phyloP scores from a whole-genome alignment of 2,797 vertebrate genomes.

The Sphenodon punctatus region DNA sequence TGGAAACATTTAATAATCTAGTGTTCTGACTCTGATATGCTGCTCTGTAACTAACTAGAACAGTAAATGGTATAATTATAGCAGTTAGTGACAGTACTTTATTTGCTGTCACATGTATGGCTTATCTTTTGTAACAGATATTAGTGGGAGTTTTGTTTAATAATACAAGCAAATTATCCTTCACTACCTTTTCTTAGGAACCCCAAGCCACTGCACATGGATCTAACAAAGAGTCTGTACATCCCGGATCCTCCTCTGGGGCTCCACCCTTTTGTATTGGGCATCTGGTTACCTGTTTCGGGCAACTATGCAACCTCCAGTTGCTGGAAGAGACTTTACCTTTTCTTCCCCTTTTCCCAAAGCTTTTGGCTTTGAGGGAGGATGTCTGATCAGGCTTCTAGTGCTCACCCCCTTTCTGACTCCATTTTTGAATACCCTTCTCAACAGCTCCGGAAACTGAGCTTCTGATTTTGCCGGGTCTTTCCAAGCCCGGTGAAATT shows the following conservation, averaged over 20 bases:
- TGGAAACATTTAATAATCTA: background rate
- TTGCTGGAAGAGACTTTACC: background rate
- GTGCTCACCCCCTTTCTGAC: background rate
- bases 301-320: background rate
- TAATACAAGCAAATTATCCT: too few relatives aligned
- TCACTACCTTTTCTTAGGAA: background rate
- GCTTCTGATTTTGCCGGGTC: background rate
- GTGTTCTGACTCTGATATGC: background rate
- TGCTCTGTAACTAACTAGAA: background rate
- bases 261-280: background rate
- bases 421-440: background rate
- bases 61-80: background rate
- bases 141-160: too few relatives aligned
- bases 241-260: constrained; percentile 10
- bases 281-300: background rate
- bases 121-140: background rate
- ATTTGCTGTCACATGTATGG: background rate
- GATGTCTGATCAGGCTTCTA: background rate
- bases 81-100: background rate
- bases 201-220: too few relatives aligned
- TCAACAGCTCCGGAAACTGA: background rate
- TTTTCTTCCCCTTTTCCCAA: background rate
- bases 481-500: background rate
- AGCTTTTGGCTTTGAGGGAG: background rate
- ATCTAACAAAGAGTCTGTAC: too few relatives aligned